Evolutionary conservation across 92 coral and sea anemone species (phyloP), one percentile per base, ranked within the genome.

Genomic region (Zoanthus gigantus): DNA sequence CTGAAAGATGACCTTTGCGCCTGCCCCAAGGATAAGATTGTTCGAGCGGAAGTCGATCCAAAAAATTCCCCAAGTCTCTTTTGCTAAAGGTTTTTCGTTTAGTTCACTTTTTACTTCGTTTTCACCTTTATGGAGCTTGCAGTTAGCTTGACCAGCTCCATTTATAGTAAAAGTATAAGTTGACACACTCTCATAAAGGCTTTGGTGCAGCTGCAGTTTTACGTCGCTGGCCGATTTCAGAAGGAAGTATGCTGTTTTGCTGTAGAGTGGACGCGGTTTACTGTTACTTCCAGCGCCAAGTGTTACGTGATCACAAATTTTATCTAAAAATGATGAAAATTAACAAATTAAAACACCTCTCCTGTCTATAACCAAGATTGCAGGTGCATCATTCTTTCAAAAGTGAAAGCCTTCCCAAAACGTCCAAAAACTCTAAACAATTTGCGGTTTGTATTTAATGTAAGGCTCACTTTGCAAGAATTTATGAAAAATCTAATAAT

Each of bases 21-120:
- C 98, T 34, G 94, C 78, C 10, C 98, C 98, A 72, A 96, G 91
- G 17, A 94, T 96, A 44, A 94, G 85, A 74, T 92, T 93, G 71
- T 88, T 87, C 34, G 92, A 83, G 68, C 98, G 94, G 29, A 96
- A 92, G 85, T 96, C 98, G 13, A 96, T 88, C 98, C 98, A 96
- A 46, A 93, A 54, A 3, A 82, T 57, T 67, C 86, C 88, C 86
- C 75, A 47, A 28, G 74, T 74, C 14, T 44, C 77, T 18, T 52
- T 65, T 31, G 17, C 46, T 12, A 88, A 86, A 61, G 72, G 84
- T 74, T 46, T 47, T 13, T 81, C 10, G 28, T 23, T 53, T 28
- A 44, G 1, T 47, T 29, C 13, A 7, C 17, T 65, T 18, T 81
- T 65, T 1, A 66, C 58, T 18, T 12, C 61, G 74, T 28, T 15